Evolutionary conservation across 2,888 invertebrate genomes (phyloP).

Genomic region (Clunio marinus): DNA sequence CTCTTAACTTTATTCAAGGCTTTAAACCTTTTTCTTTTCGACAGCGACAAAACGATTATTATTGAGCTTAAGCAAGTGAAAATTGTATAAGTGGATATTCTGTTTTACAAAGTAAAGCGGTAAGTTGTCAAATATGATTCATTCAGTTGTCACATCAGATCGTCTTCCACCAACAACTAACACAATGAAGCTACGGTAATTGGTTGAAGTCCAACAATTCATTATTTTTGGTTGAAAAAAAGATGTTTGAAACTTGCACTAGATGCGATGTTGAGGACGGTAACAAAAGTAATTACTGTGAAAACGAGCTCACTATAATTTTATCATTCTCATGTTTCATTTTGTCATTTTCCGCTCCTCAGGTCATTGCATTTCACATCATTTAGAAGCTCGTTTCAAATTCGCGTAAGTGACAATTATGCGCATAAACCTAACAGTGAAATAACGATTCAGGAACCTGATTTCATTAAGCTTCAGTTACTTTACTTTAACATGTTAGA

Average conservation of each 20-base stretch:
- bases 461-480: no score
- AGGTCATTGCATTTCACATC: constrained; percentile 3
- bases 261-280: background rate
- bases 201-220: no score
- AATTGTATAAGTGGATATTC: background rate
- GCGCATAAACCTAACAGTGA: background rate
- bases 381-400: background rate
- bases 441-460: no score
- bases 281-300: background rate
- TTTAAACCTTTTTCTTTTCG: no score
- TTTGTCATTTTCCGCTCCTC: background rate
- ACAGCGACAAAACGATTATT: background rate
- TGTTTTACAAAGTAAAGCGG: background rate
- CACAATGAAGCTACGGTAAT: background rate
- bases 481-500: no score
- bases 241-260: background rate
- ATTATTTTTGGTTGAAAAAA: no score
- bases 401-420: no score
- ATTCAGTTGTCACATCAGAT: constrained; percentile 26
- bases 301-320: no score
- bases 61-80: background rate
- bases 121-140: constrained; percentile 30
- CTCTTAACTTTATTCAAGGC: no score
- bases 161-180: background rate
- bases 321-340: no score